Conservation (phyloP, 2,888 invertebrate species). For the Drosophila pseudotakahashii region DNA sequence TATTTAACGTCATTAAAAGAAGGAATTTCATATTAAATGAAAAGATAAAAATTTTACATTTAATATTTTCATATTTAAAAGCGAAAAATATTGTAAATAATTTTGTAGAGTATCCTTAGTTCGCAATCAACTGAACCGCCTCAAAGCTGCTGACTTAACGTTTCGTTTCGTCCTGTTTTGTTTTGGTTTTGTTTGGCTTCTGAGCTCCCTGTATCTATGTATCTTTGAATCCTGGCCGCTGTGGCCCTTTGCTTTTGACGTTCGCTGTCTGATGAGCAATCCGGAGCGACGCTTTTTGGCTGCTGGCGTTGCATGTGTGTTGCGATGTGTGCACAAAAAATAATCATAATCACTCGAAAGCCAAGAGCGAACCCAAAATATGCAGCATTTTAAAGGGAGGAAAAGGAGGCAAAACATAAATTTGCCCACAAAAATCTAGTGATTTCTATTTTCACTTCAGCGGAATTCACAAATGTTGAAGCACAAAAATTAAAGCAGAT, state of each 20-base stretch:
- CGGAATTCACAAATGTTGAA: slow-evolving; percentile 18
- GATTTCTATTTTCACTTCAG: slow-evolving; percentile 51
- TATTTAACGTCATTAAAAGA: background rate
- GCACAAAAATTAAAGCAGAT: slow-evolving; percentile 11
- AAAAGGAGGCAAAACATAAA: background rate
- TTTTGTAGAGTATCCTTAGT: background rate
- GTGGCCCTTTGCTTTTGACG: slow-evolving; percentile 59
- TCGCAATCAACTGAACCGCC: background rate
- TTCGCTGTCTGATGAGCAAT: slow-evolving; percentile 55
- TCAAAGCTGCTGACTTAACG: slow-evolving; percentile 34
- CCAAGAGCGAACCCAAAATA: slow-evolving; percentile 33
- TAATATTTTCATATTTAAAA: too few relatives aligned
- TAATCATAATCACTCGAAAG: slow-evolving; percentile 80
- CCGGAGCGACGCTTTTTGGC: slow-evolving; percentile 32
- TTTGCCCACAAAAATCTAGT: slow-evolving; percentile 27
- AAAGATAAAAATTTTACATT: too few relatives aligned
- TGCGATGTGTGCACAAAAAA: slow-evolving; percentile 76
- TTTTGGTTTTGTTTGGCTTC: slow-evolving; percentile 30
- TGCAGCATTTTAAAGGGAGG: background rate
- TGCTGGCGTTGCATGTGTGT: slow-evolving; percentile 39
- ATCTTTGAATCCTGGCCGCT: slow-evolving; percentile 31
- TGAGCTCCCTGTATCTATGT: slow-evolving; percentile 23
- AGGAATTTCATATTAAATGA: too few relatives aligned
- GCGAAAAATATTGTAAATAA: too few relatives aligned
- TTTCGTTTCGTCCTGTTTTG: slow-evolving; percentile 27